Percentiles rank a stretch among this genome's conserved stretches.
These are phyloP conservation scores for Acanthochromis polyacanthus DNA, from an alignment of 2,113 vertebrate genomes.

Conservation along the genomic window DNA sequence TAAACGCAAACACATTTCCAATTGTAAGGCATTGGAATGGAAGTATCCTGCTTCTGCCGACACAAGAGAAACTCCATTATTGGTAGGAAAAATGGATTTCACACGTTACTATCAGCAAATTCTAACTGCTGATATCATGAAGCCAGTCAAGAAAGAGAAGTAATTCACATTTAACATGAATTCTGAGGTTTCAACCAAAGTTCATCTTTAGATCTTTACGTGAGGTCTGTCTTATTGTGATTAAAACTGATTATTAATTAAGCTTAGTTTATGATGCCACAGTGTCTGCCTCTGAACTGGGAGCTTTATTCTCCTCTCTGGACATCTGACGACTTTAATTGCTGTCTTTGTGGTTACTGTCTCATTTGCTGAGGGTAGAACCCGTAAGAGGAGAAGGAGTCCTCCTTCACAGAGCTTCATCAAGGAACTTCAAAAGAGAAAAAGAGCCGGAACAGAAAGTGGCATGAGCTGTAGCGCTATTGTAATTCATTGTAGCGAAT, in stretches of 20 bases:
- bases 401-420: slow-evolving; percentile 49
- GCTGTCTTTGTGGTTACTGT: slow-evolving; percentile 68
- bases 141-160: too few relatives aligned
- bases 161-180: slow-evolving; percentile 28
- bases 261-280: slow-evolving; percentile 59
- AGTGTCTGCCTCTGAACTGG: slow-evolving; percentile 60
- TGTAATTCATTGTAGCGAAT: slow-evolving; percentile 35
- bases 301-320: slow-evolving; percentile 62
- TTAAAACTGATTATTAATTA: slow-evolving; percentile 66
- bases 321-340: slow-evolving; percentile 72
- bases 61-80: neutral
- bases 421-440: slow-evolving; percentile 51
- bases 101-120: too few relatives aligned
- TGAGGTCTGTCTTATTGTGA: slow-evolving; percentile 59
- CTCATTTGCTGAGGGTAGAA: slow-evolving; percentile 50
- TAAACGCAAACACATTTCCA: neutral
- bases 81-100: too few relatives aligned
- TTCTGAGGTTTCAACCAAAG: slow-evolving; percentile 48
- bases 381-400: slow-evolving; percentile 2
- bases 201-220: slow-evolving; percentile 58
- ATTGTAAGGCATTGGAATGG: neutral
- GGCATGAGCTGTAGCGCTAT: slow-evolving; percentile 1
- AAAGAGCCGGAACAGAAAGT: slow-evolving; percentile 12
- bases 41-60: neutral
- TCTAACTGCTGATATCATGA: too few relatives aligned